These are phyloP conservation scores for Hesperia comma DNA, from an alignment of 2,888 invertebrate species.

Conservation along the genomic window DNA sequence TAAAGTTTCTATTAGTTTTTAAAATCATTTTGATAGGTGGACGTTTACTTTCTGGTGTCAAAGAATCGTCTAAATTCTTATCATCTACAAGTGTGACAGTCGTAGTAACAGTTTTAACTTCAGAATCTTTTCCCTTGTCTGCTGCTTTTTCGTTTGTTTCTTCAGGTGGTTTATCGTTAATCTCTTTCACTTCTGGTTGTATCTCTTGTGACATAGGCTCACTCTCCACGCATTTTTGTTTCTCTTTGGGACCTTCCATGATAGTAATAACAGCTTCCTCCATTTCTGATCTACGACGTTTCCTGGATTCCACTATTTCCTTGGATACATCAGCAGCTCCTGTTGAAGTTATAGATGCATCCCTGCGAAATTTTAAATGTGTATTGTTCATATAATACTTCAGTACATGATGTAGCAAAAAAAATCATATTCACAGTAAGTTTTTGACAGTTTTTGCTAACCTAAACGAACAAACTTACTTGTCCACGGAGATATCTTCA, in stretches of 20 bases:
- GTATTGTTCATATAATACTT: not conserved
- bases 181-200: slow-evolving; percentile 37
- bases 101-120: slow-evolving; percentile 22
- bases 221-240: slow-evolving; percentile 52
- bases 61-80: slow-evolving; percentile 46
- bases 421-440: not conserved
- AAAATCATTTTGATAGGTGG: slow-evolving; percentile 43
- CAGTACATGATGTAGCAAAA: too few relatives aligned
- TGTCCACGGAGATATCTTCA: slow-evolving; percentile 47
- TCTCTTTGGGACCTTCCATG: slow-evolving; percentile 54
- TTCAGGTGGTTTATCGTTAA: not conserved
- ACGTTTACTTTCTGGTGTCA: slow-evolving; percentile 48
- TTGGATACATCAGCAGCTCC: slow-evolving; percentile 49
- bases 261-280: slow-evolving; percentile 65
- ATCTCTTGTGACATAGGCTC: slow-evolving; percentile 38
- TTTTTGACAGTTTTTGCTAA: not conserved
- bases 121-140: slow-evolving; percentile 18
- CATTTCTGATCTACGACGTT: slow-evolving; percentile 67
- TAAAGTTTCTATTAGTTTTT: slow-evolving; percentile 43
- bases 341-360: slow-evolving; percentile 46
- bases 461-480: slow-evolving; percentile 40
- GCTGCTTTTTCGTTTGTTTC: slow-evolving; percentile 28
- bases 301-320: slow-evolving; percentile 52
- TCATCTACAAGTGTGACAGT: slow-evolving; percentile 37
- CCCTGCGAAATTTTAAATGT: slow-evolving; percentile 49